phyloP scores from a whole-genome alignment of 2,888 invertebrate species.

The Tipula helvola region DNA sequence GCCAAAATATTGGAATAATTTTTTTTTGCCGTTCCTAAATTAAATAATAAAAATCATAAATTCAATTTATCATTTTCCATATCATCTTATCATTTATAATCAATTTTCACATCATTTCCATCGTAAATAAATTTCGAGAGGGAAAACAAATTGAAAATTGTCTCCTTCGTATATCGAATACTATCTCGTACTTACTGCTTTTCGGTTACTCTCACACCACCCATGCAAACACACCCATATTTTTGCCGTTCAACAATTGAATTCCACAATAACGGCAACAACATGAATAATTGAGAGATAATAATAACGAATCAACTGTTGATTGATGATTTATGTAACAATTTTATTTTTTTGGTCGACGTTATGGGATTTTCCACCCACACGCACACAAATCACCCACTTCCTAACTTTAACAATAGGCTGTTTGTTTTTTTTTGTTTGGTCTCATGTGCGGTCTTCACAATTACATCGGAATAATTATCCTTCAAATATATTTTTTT shows the following conservation, averaged over 20 bases:
- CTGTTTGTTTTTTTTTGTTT: not conserved
- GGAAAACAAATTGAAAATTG: not conserved
- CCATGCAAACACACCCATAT: not conserved
- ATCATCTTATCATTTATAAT: not conserved
- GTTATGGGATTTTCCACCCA: not conserved
- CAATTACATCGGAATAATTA: not conserved
- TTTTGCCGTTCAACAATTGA: not conserved
- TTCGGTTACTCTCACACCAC: not conserved
- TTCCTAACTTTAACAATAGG: not conserved
- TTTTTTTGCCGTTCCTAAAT: not conserved
- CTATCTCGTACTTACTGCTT: not conserved
- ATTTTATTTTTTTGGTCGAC: not conserved
- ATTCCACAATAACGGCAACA: not conserved
- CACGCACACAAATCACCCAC: no score
- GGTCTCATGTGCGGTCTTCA: not conserved
- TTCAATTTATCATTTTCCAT: constrained; percentile 4
- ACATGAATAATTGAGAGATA: constrained; percentile 4
- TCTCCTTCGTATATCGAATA: not conserved
- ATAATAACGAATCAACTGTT: not conserved
- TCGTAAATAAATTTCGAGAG: not conserved
- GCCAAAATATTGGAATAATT: not conserved
- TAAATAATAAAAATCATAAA: constrained; percentile 4
- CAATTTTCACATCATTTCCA: not conserved
- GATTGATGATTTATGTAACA: not conserved
- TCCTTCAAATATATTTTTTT: not conserved